These are phyloP conservation scores for Sialia sialis DNA, from an alignment of 2,113 vertebrate species.

Conservation along the genomic window DNA sequence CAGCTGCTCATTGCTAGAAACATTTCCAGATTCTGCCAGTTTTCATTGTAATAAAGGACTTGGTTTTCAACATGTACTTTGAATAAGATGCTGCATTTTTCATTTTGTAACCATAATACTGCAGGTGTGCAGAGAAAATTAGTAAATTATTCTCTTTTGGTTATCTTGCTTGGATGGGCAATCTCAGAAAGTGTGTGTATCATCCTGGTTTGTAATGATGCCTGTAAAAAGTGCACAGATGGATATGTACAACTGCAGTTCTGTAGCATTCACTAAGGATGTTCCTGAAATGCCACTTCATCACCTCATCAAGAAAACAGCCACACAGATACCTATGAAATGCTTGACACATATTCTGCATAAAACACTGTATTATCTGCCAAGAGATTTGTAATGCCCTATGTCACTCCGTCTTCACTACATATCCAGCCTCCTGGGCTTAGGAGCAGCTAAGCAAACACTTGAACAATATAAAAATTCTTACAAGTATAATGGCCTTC, in stretches of 20 bases:
- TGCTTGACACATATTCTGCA: background rate
- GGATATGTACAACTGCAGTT: background rate
- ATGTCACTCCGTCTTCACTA: background rate
- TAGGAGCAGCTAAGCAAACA: background rate
- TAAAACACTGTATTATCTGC: background rate
- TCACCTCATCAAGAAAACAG: background rate
- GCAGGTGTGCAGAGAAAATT: background rate
- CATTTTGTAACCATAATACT: background rate
- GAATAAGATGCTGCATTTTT: background rate
- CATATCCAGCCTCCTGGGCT: background rate
- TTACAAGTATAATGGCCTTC: background rate
- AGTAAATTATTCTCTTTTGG: background rate
- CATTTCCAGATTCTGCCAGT: background rate
- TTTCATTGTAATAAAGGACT: background rate
- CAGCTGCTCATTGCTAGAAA: background rate
- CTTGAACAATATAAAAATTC: background rate
- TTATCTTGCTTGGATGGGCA: background rate
- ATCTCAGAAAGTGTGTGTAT: background rate
- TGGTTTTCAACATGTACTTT: background rate
- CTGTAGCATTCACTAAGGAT: background rate
- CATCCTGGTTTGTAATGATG: background rate
- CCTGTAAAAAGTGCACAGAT: background rate
- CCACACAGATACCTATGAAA: background rate
- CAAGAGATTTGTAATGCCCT: background rate
- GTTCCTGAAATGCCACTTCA: slow-evolving; percentile 12